Percentiles rank a stretch among this genome's conserved stretches.
phyloP scores from a whole-genome alignment of 2,797 vertebrate genomes.

The Thamnophis elegans region DNA sequence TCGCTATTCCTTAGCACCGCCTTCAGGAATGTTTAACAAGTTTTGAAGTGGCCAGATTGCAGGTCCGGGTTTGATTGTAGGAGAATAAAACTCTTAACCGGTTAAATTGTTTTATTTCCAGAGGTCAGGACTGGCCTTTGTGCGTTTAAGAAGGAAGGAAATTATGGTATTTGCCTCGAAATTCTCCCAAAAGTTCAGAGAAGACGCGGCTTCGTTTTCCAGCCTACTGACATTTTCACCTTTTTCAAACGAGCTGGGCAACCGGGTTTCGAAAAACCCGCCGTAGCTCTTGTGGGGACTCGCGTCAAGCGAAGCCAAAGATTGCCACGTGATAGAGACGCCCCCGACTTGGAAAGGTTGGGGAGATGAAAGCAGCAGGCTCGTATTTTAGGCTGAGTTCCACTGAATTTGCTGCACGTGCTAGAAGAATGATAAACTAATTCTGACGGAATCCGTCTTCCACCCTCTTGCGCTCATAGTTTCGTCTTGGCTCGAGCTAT shows the following conservation, averaged over 20 bases:
- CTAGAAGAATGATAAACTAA: background rate
- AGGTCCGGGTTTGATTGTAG: background rate
- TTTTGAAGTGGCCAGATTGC: background rate
- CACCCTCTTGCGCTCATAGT: background rate
- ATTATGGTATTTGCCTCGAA: background rate
- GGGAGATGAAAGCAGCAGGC: background rate
- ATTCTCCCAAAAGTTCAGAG: background rate
- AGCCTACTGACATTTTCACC: background rate
- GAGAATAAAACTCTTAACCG: background rate
- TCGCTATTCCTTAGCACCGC: background rate
- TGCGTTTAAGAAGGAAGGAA: background rate
- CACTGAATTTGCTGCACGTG: background rate
- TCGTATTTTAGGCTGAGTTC: background rate
- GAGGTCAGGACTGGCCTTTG: background rate
- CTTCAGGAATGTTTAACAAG: background rate
- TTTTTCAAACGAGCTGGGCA: background rate
- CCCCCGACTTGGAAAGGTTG: background rate
- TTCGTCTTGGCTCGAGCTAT: background rate
- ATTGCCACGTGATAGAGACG: background rate
- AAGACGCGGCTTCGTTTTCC: background rate
- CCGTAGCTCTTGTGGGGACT: background rate
- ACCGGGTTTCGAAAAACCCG: background rate
- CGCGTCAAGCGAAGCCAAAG: background rate
- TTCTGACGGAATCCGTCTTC: background rate
- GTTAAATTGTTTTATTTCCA: background rate